Conservation (phyloP, 2,797 vertebrate genomes). For the Molothrus ater region DNA sequence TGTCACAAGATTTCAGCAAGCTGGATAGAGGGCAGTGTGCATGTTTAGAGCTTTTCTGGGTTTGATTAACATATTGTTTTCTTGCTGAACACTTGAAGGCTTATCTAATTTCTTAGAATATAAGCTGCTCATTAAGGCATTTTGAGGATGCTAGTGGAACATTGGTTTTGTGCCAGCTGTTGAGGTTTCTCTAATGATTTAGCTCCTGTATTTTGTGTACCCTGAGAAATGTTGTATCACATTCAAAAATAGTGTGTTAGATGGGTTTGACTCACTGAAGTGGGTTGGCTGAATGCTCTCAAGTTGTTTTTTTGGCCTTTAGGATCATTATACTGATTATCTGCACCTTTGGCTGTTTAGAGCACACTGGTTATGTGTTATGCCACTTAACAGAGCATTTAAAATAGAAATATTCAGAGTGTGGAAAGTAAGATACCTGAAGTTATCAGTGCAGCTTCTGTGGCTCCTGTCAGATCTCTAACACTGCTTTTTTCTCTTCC, state of each 20-base stretch:
- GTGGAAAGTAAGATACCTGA: background rate
- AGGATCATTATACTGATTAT: background rate
- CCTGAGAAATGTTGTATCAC: background rate
- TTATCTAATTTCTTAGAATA: background rate
- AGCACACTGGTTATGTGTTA: background rate
- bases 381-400: background rate
- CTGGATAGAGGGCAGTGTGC: background rate
- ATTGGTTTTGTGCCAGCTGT: background rate
- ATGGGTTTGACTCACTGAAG: background rate
- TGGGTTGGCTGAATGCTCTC: background rate
- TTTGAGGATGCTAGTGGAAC: background rate
- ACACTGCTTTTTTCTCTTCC: constrained; percentile 56
- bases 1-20: background rate
- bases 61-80: background rate
- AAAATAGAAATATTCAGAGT: background rate
- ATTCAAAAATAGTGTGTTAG: background rate
- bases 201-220: background rate
- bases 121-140: background rate
- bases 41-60: background rate
- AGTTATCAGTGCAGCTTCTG: background rate
- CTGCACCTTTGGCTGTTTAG: background rate
- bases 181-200: background rate
- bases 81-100: background rate
- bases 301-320: background rate
- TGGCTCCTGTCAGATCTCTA: constrained; percentile 43